Percentiles rank a stretch among this genome's conserved stretches.
Conservation (phyloP, 2,888 invertebrate species). For the Drosophila rubida region DNA sequence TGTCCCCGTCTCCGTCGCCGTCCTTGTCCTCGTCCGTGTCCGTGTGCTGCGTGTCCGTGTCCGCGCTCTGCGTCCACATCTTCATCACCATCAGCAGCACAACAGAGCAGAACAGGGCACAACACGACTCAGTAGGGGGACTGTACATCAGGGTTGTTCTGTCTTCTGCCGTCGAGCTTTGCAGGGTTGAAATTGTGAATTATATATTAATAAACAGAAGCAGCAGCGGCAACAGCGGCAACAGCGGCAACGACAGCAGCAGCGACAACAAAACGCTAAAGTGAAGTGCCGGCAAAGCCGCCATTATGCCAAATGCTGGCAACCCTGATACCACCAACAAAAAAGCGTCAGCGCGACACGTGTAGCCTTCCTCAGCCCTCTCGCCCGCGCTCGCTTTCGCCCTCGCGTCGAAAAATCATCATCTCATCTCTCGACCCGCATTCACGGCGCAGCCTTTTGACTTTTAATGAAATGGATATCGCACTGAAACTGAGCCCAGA, state of each 20-base stretch:
- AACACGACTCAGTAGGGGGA: background rate
- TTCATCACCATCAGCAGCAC: conserved; percentile 48
- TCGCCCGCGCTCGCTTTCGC: background rate
- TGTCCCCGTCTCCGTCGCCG: too few species aligned
- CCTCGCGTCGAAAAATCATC: background rate
- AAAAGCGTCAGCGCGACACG: conserved; percentile 72
- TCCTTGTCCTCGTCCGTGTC: background rate
- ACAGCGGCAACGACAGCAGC: conserved; percentile 29
- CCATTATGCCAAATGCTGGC: conserved; percentile 73
- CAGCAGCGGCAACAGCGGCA: conserved; percentile 7
- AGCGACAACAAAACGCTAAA: conserved; percentile 48
- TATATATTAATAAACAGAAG: conserved; percentile 73
- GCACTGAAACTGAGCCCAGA: conserved; percentile 42
- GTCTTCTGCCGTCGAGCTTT: conserved; percentile 50
- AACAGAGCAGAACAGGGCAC: background rate
- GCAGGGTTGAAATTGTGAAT: conserved; percentile 71
- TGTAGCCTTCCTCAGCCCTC: conserved; percentile 47
- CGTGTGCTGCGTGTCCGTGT: background rate
- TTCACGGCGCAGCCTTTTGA: conserved; percentile 64
- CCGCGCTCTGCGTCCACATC: conserved; percentile 32
- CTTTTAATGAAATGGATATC: conserved; percentile 80
- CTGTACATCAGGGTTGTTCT: conserved; percentile 63
- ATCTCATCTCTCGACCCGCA: conserved; percentile 37
- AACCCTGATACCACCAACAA: conserved; percentile 48
- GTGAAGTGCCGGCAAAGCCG: conserved; percentile 68